Evolutionary conservation across 2,888 invertebrate species (phyloP).

Genomic region (Operophtera brumata): DNA sequence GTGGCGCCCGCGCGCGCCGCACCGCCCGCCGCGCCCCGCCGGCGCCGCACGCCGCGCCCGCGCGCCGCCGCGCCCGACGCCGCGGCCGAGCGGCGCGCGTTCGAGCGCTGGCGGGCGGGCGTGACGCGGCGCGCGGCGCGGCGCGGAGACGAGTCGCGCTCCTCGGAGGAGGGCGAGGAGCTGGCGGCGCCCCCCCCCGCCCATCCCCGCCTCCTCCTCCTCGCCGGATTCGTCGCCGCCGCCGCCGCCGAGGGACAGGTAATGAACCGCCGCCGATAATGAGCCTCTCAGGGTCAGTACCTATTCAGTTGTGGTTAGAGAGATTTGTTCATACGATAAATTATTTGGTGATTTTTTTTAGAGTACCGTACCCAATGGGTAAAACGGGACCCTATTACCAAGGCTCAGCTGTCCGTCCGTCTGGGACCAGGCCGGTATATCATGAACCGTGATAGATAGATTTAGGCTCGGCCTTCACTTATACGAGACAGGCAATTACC

Average conservation of each 20-base stretch:
- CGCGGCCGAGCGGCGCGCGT: conserved; percentile 58
- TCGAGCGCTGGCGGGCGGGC: conserved; percentile 64
- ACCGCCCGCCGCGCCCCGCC: conserved; percentile 26
- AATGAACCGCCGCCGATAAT: neutral
- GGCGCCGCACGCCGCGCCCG: conserved; percentile 46
- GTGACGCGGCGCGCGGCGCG: conserved; percentile 50
- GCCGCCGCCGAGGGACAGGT: conserved; percentile 20
- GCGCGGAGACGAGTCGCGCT: conserved; percentile 49
- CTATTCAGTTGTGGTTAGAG: no score
- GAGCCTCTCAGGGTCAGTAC: no score
- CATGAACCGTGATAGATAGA: no score
- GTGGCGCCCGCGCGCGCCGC: conserved; percentile 14
- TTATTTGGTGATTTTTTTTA: no score
- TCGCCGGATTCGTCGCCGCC: conserved; percentile 27
- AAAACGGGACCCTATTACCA: no score
- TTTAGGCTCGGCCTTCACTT: no score
- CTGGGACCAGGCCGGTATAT: no score
- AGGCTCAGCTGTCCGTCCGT: no score
- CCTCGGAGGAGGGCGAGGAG: conserved; percentile 51
- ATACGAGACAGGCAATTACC: no score
- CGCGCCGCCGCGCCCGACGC: conserved; percentile 61
- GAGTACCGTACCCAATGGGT: no score
- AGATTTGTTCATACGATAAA: no score
- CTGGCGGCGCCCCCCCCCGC: conserved; percentile 16
- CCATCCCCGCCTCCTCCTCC: conserved; percentile 13